phyloP scores from a whole-genome alignment of 2,113 vertebrate species.

The Girardinichthys multiradiatus region DNA sequence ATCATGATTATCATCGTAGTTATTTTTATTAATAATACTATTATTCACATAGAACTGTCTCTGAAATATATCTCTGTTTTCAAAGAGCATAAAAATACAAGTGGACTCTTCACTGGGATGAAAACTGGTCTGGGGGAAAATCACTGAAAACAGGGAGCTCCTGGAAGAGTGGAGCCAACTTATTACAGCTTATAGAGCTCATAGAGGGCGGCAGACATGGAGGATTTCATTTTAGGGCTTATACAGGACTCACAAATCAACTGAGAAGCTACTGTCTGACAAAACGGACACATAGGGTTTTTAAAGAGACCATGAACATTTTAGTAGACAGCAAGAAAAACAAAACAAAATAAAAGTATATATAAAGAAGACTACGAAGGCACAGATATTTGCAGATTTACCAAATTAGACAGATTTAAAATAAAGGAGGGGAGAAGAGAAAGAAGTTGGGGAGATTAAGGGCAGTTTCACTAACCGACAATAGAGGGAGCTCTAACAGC shows the following conservation, averaged over 20 bases:
- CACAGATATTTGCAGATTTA: constrained; percentile 72
- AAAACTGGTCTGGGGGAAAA: constrained; percentile 50
- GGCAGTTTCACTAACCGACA: constrained; percentile 69
- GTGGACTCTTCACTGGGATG: constrained; percentile 68
- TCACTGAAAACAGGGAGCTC: constrained; percentile 48
- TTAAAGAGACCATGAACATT: constrained; percentile 4
- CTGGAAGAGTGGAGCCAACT: constrained; percentile 45
- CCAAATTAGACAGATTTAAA: constrained; percentile 30
- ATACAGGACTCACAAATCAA: constrained; percentile 52
- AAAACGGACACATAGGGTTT: constrained; percentile 46
- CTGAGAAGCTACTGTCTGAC: constrained; percentile 49
- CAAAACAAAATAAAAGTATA: constrained; percentile 22
- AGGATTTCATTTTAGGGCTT: constrained; percentile 28
- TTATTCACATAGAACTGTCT: constrained; percentile 73
- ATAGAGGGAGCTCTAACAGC: constrained; percentile 68
- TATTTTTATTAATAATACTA: constrained; percentile 24
- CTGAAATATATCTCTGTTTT: constrained; percentile 76
- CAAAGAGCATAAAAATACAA: constrained; percentile 79
- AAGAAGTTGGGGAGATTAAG: constrained; percentile 41
- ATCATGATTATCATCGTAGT: constrained; percentile 30
- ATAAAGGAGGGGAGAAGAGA: constrained; percentile 15
- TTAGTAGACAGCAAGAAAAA: constrained; percentile 17
- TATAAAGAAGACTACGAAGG: constrained; percentile 69
- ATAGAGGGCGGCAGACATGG: constrained; percentile 47
- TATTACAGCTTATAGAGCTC: constrained; percentile 43